Percentiles rank a stretch among this genome's conserved stretches.
Evolutionary conservation across 2,888 invertebrate genomes (phyloP).

Genomic region (Automeris io): DNA sequence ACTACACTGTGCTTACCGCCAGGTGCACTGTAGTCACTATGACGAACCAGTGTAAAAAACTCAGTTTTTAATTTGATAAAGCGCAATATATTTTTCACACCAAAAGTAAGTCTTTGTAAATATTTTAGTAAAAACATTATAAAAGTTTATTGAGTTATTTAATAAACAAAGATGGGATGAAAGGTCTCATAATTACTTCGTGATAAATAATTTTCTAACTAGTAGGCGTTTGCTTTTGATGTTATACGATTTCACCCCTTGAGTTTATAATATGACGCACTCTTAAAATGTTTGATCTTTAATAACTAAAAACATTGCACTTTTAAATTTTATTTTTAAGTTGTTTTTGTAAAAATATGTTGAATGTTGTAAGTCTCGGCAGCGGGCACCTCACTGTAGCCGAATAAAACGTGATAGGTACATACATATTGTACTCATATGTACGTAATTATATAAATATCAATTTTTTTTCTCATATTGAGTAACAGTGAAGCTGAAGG

Average conservation of each 20-base stretch:
- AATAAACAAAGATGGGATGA: too few relatives aligned
- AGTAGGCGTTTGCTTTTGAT: not conserved
- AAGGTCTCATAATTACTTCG: not conserved
- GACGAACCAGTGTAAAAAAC: too few relatives aligned
- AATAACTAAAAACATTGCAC: not conserved
- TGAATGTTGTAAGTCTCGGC: constrained; percentile 1
- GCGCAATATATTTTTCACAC: too few relatives aligned
- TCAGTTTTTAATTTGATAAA: too few relatives aligned
- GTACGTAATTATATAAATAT: constrained; percentile 1
- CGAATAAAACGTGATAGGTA: constrained; percentile 8
- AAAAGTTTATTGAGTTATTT: too few relatives aligned
- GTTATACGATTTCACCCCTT: not conserved
- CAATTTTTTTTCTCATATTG: constrained; percentile 1
- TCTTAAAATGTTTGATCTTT: not conserved
- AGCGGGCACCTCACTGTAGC: constrained; percentile 10
- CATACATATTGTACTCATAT: constrained; percentile 2
- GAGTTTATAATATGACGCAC: not conserved
- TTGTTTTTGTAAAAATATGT: not conserved
- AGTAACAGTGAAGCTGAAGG: too few relatives aligned
- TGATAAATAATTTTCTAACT: not conserved
- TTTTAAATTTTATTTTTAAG: too few relatives aligned
- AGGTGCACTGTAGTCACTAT: too few relatives aligned
- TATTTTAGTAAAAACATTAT: too few relatives aligned
- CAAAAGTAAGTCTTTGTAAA: too few relatives aligned
- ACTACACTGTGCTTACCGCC: too few relatives aligned